Base-by-base conservation (phyloP, 92 coral and sea anemone species). In the Montipora capitata region DNA sequence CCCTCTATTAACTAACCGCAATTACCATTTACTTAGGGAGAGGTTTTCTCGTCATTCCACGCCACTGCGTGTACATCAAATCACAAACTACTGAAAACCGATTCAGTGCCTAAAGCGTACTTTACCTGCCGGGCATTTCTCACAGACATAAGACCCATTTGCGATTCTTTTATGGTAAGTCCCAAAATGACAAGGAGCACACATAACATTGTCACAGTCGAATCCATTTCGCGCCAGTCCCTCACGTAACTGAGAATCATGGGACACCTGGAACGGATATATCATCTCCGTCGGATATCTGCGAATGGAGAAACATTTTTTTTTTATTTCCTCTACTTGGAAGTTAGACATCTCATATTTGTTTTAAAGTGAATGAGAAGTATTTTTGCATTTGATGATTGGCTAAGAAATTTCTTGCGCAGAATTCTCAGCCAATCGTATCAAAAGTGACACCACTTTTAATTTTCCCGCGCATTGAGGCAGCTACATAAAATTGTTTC, bases 121-220 rank as follows among this genome's bases (percentile, higher is more conserved):
- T 13, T 59, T 63, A 94, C 96, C 96, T 91, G 96, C 88, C 5
- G 96, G 96, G 39, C 96, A 94, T 17, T 86, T 80, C n/a, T 74
- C 79, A 65, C 96, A 94, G 38, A 74, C 40, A 56, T 91, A 88
- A 4, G 93, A 68, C 7, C 84, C 94, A 48, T 94, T 91, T 20
- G 66, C 42, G 9, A 38, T 68, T 41, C 67, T 76, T 9, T 5
- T 65, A 38, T 92, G 94, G 88, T 91, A 94, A 10, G 91, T 87
- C 51, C 96, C 96, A 73, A 91, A 91, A 68, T 69, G 74, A 35
- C 96, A 94, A 0, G 96, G 96, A 40, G 77, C 80, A 49, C 96
- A 94, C 5, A 59, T 58, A 0, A 81, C 10, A 27, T 77, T 73
- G 16, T 76, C 74, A 45, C 96, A 94, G 11, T 76, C 82, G 81